These are phyloP conservation scores for Rhinogobio ventralis DNA, from an alignment of 2,797 vertebrate genomes.

Conservation along the genomic window DNA sequence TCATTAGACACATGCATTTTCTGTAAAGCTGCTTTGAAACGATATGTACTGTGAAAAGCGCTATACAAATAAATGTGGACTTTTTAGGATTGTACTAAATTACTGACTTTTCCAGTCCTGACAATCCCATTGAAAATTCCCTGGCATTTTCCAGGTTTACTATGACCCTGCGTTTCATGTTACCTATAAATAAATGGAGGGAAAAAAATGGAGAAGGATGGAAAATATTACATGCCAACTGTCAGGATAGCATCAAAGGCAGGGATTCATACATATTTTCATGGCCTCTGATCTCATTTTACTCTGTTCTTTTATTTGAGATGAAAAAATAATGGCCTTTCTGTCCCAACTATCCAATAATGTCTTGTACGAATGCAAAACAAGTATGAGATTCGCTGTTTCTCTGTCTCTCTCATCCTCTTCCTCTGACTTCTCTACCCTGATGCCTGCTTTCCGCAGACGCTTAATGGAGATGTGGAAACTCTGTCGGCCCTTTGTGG, in stretches of 20 bases:
- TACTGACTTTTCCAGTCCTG: background rate
- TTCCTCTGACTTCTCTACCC: slow-evolving; percentile 11
- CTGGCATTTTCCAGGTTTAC: background rate
- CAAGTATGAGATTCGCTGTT: slow-evolving; percentile 3
- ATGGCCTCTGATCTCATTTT: slow-evolving; percentile 27
- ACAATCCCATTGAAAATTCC: background rate
- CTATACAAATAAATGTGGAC: background rate
- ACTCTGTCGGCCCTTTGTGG: background rate
- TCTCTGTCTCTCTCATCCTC: slow-evolving; percentile 4
- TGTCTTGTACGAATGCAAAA: slow-evolving; percentile 52
- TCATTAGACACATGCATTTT: background rate
- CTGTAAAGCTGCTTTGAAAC: background rate
- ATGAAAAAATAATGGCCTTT: slow-evolving; percentile 51
- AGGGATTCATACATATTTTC: slow-evolving; percentile 21
- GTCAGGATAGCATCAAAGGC: slow-evolving; percentile 40
- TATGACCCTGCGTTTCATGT: background rate
- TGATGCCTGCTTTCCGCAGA: background rate
- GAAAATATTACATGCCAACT: slow-evolving; percentile 21
- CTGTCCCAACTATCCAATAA: slow-evolving; percentile 51
- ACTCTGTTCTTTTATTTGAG: slow-evolving; percentile 34
- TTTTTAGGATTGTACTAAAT: background rate
- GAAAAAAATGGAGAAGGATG: background rate
- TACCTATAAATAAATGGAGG: background rate
- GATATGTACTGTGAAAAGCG: no score
- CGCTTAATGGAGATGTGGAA: slow-evolving; percentile 22